phyloP scores from a whole-genome alignment of 1,140 invertebrate genomes.

The Plodia interpunctella region DNA sequence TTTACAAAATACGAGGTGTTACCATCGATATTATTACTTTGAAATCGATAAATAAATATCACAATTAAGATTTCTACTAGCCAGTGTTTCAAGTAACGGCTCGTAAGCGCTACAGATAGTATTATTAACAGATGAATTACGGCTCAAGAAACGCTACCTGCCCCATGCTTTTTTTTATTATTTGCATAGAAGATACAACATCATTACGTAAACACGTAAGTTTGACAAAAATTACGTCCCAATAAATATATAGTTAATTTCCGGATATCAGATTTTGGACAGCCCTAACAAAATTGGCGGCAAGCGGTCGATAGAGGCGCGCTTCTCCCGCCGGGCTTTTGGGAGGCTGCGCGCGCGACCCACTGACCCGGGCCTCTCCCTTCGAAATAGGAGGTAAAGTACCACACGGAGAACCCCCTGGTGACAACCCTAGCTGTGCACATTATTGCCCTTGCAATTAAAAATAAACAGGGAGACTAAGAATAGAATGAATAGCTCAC shows the following conservation, averaged over 20 bases:
- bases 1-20: neutral
- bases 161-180: too few species aligned
- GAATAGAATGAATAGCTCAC: constrained; percentile 16
- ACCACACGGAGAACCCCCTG: constrained; percentile 18
- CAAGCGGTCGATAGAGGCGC: constrained; percentile 71
- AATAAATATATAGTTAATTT: neutral
- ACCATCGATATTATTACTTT: too few species aligned
- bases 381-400: constrained; percentile 38
- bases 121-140: too few species aligned
- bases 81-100: too few species aligned
- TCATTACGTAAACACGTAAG: too few species aligned
- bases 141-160: too few species aligned
- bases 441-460: constrained; percentile 9
- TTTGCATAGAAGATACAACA: too few species aligned
- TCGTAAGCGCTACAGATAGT: too few species aligned
- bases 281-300: constrained; percentile 53
- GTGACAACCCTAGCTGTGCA: constrained; percentile 30
- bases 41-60: neutral
- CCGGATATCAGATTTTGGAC: constrained; percentile 18
- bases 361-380: constrained; percentile 66
- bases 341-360: constrained; percentile 70
- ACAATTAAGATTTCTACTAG: too few species aligned
- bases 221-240: neutral
- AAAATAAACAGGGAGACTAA: constrained; percentile 13
- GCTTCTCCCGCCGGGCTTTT: constrained; percentile 54